Conservation (phyloP, 2,888 invertebrate genomes). For the Tiliacea citrago region DNA sequence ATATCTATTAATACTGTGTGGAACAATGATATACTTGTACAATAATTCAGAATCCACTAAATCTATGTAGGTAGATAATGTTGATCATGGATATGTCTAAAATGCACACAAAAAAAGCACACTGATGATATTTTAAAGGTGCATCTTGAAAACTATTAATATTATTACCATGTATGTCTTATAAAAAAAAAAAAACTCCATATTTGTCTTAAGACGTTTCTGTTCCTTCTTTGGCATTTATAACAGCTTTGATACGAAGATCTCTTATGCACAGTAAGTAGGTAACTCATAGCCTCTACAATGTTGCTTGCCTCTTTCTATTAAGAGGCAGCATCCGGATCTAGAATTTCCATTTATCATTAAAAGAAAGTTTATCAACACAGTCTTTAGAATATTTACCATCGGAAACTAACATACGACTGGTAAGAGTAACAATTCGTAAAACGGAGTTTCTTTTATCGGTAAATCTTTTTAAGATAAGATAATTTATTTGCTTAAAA, state of each 20-base stretch:
- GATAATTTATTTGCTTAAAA: too few species aligned
- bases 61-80: not conserved
- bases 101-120: not conserved
- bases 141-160: not conserved
- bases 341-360: not conserved
- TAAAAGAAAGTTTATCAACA: not conserved
- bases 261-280: not conserved
- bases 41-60: not conserved
- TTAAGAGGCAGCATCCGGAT: not conserved
- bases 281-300: not conserved
- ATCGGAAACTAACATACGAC: not conserved
- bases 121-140: not conserved
- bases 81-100: not conserved
- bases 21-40: not conserved
- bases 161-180: not conserved
- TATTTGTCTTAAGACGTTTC: not conserved
- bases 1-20: not conserved
- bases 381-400: not conserved
- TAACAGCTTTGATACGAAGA: not conserved
- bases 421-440: not conserved
- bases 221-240: not conserved
- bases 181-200: not conserved
- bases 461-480: too few species aligned
- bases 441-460: not conserved
- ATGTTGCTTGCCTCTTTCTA: not conserved